Evolutionary conservation across 2,113 vertebrate species (phyloP), one percentile per base, ranked within the genome.

Genomic region (Amia ocellicauda): DNA sequence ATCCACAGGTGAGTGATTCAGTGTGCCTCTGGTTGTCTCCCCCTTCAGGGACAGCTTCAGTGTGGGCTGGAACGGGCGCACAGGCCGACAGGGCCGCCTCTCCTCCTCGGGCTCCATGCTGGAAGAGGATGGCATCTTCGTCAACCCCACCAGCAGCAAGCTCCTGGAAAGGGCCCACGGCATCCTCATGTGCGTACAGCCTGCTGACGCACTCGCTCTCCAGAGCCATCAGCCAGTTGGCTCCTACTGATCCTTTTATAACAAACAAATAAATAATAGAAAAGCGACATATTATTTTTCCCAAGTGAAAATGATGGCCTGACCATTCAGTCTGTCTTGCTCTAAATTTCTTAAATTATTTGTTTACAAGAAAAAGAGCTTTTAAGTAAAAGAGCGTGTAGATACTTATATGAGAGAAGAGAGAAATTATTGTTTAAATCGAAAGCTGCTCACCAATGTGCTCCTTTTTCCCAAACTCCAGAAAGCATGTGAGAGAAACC

Each of bases 141-240:
- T 95, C 70, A 95, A 91, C 71, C 68, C 92, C 0, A 87, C 92
- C 69, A 95, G 89, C 87, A 98, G 92, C 89, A 99, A 94, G 71
- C 91, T 99, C 29, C 88, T 99, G 69, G 97, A 99, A 77, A 88
- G 96, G 69, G 97, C 96, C 9, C 95, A 97, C 14, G 94, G 96
- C 78, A 97, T 99, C 84, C 93, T 99, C 73, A 99, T 96, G 97
- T 99, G 72, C 96, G 94, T 91, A 66, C 14, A 23, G 2, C 19
- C 7, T 10, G 1, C 16, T 7, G 3, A 43, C 51, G 29, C 36
- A 3, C 26, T 16, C 20, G 29, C 16, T 20, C 3, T 42, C 29
- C 24, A 7, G 31, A 22, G 24, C 9, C 29, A 9, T 22, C 22
- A 22, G 31, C 19, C 29, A 17, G 9, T 27, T 24, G 2, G n/a